Evolutionary conservation across 2,113 vertebrate species (phyloP).

Genomic region (Cricetomys ansorgei): DNA sequence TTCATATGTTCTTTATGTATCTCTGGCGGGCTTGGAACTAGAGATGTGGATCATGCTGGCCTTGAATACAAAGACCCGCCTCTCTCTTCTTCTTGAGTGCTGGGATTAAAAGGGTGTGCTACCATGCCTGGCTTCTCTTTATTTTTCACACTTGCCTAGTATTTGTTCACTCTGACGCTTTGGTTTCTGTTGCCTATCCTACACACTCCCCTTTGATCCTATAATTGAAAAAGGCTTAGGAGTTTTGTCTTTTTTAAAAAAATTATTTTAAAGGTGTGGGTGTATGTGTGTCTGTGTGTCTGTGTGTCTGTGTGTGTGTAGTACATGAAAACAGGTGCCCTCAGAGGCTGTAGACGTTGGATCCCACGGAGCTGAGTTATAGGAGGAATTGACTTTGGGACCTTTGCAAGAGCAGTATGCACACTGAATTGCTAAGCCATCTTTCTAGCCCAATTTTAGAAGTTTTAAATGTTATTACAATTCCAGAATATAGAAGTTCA

Average conservation of each 20-base stretch:
- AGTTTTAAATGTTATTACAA: background rate
- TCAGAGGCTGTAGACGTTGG: background rate
- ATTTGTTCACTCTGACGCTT: background rate
- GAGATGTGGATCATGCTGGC: background rate
- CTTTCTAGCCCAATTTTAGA: background rate
- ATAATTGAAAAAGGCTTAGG: background rate
- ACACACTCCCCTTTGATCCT: background rate
- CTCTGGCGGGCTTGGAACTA: background rate
- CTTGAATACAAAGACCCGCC: background rate
- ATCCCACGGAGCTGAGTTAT: background rate
- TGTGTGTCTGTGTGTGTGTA: no score
- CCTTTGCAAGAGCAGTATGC: background rate
- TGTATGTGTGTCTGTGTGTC: background rate
- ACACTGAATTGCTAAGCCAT: background rate
- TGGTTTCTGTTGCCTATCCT: background rate
- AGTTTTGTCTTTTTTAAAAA: background rate
- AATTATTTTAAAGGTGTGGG: background rate
- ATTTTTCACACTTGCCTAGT: background rate
- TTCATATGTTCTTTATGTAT: background rate
- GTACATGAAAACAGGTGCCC: background rate
- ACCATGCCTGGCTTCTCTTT: background rate
- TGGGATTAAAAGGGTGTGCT: background rate
- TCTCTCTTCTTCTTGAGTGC: background rate
- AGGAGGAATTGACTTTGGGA: background rate
- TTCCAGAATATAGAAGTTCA: background rate